Percentiles rank a stretch among this genome's conserved stretches.
Conservation (phyloP, 2,888 invertebrate genomes). For the Pantelozetes paolii region DNA sequence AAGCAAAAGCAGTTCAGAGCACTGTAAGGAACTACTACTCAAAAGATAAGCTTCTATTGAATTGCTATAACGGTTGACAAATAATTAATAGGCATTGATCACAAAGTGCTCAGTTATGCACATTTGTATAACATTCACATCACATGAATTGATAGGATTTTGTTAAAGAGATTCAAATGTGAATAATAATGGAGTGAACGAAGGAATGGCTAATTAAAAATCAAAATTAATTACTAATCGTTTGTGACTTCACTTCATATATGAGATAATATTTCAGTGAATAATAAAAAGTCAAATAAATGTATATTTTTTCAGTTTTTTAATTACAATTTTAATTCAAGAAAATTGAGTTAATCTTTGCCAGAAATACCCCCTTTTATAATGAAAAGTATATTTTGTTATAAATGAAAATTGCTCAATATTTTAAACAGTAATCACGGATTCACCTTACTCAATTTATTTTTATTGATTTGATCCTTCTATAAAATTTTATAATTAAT, state of each 20-base stretch:
- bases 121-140: constrained; percentile 10
- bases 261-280: background rate
- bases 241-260: background rate
- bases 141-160: background rate
- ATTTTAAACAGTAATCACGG: too few relatives aligned
- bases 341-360: too few relatives aligned
- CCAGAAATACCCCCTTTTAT: too few relatives aligned
- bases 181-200: background rate
- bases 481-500: too few relatives aligned
- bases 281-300: background rate
- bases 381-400: too few relatives aligned
- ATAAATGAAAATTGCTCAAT: background rate
- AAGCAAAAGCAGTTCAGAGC: background rate
- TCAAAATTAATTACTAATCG: constrained; percentile 31
- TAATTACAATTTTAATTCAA: too few relatives aligned
- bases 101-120: constrained; percentile 23
- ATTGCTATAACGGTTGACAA: background rate
- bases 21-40: background rate
- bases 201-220: constrained; percentile 16
- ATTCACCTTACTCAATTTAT: too few relatives aligned
- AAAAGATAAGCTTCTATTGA: constrained; percentile 25
- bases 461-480: too few relatives aligned
- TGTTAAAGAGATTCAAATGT: background rate
- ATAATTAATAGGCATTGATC: constrained; percentile 27
- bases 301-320: too few relatives aligned